Conservation (phyloP, 1,140 invertebrate genomes). For the Drosophila murphyi region DNA sequence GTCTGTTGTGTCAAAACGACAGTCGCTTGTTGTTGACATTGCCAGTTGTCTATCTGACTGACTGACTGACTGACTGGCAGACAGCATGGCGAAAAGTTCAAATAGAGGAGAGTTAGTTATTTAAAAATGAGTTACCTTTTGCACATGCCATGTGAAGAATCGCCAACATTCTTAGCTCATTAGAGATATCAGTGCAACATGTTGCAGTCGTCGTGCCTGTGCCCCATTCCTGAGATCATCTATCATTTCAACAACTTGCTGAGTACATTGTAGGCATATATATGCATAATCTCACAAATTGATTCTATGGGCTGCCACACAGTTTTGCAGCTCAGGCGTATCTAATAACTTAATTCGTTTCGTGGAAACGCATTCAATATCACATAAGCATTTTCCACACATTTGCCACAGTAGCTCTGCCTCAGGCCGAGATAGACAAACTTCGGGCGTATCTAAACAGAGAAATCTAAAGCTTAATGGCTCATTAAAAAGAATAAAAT, state of each 20-base stretch:
- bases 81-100: neutral
- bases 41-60: neutral
- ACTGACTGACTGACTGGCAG: neutral
- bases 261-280: conserved; percentile 28
- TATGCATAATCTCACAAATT: conserved; percentile 44
- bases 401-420: neutral
- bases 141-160: neutral
- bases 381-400: conserved; percentile 41
- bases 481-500: conserved; percentile 64
- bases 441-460: conserved; percentile 72
- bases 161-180: neutral
- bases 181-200: conserved; percentile 15
- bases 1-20: conserved; percentile 57
- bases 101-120: neutral
- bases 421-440: conserved; percentile 34
- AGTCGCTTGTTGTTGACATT: conserved; percentile 57
- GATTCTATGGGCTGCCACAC: conserved; percentile 51
- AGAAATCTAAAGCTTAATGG: conserved; percentile 82
- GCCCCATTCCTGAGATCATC: conserved; percentile 15
- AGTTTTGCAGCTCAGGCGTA: conserved; percentile 63
- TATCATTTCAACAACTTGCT: conserved; percentile 10
- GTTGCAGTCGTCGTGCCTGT: conserved; percentile 1
- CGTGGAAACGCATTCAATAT: conserved; percentile 62
- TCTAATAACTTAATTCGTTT: conserved; percentile 82
- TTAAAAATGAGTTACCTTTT: too few species aligned